phyloP scores from a whole-genome alignment of 2,113 vertebrate species.

The Balaeniceps rex region DNA sequence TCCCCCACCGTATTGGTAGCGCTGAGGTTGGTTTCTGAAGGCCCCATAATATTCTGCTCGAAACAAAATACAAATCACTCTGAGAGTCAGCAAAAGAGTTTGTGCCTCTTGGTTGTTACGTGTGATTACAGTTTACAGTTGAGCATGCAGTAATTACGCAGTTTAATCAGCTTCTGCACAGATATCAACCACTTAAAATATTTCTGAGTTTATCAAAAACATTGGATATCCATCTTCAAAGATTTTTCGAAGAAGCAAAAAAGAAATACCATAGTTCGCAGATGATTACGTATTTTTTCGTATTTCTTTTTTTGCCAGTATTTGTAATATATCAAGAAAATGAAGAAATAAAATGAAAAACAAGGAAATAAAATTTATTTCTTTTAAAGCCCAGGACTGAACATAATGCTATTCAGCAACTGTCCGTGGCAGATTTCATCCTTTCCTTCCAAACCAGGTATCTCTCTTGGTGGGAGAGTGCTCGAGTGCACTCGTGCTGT shows the following conservation, averaged over 20 bases:
- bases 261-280: not conserved
- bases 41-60: not conserved
- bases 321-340: not conserved
- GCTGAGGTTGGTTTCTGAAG: not conserved
- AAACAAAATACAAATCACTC: not conserved
- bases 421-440: not conserved
- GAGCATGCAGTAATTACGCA: not conserved
- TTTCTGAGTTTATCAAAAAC: not conserved
- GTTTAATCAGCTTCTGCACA: not conserved
- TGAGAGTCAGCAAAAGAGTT: not conserved
- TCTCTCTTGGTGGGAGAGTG: not conserved
- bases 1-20: not conserved
- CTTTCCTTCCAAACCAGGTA: not conserved
- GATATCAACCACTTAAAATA: not conserved
- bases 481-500: rapidly evolving
- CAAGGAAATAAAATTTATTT: not conserved
- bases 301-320: not conserved
- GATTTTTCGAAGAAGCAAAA: not conserved
- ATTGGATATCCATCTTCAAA: not conserved
- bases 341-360: not conserved
- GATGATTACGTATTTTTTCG: not conserved
- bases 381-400: not conserved
- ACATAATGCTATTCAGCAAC: no score
- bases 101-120: not conserved
- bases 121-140: not conserved